Base-by-base conservation (phyloP, 2,797 vertebrate genomes). In the Brotula barbata region DNA sequence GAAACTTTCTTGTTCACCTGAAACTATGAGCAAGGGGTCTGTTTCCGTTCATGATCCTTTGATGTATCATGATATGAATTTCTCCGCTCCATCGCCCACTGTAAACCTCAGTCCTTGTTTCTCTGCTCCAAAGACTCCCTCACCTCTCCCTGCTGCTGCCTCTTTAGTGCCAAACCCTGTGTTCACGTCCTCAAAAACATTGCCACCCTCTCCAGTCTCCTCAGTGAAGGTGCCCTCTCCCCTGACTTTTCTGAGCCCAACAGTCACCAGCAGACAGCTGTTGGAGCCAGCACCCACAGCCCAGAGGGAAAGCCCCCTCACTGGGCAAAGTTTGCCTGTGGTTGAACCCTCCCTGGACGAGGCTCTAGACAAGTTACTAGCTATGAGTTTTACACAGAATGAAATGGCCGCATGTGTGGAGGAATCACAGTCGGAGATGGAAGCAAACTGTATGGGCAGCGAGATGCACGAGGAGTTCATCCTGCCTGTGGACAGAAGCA, bases 331-430 rank as follows among this genome's bases (percentile, higher is more conserved):
- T 0, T 58, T 70, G 13, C 56, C 67, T 6, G 23, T 37, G 57
- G 68, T 6, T 2, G 75, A 86, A 50, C 83, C 88, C 17, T 85
- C 73, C 3, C 54, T 90, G 61, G 89, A 92, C 15, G 83, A 90
- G 60, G 87, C 81, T 1, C 78, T 92, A 64, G 89, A 93, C 63
- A 89, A 90, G 52, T 89, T 92, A 7, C 77, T 93, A 58, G 82
- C 87, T 15, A 87, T 92, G 80, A 89, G 90, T 64, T 86, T 87
- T 37, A n/a, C 5, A 33, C 84, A 86, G 37, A 85, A 66, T 46
- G 51, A 58, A 3, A 41, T 39, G 0, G 3, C 20, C 0, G 20
- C 47, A 2, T 36, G 34, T 0, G 1, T 34, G 9, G 79, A 78
- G 1, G 37, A 63, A 3, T 48, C 67, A n/a, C 75, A 62, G 19